These are phyloP conservation scores for Dolichomitus sp. DNA, from an alignment of 2,888 invertebrate species.

Conservation along the genomic window DNA sequence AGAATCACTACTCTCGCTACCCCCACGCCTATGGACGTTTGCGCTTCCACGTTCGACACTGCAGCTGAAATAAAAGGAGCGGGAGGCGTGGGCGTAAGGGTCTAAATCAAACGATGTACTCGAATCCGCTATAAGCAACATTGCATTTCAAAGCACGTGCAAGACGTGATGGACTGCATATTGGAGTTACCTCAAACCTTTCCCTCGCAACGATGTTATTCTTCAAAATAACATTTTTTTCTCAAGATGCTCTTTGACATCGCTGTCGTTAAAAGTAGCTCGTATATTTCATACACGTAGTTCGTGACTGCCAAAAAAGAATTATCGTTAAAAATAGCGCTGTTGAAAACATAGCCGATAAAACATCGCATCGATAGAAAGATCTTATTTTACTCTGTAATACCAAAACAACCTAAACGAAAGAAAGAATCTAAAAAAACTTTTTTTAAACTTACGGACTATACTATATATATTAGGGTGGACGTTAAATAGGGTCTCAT, in stretches of 20 bases:
- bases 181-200: not conserved
- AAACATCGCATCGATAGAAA: too few relatives aligned
- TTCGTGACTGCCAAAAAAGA: too few relatives aligned
- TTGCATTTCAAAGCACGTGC: conserved; percentile 12
- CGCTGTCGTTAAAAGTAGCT: too few relatives aligned
- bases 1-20: conserved; percentile 78
- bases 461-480: too few relatives aligned
- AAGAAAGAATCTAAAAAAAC: too few relatives aligned
- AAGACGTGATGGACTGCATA: not conserved
- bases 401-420: too few relatives aligned
- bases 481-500: too few relatives aligned
- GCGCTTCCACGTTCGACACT: conserved; percentile 81
- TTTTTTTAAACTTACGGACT: too few relatives aligned
- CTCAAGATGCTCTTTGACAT: not conserved
- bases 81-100: conserved; percentile 77
- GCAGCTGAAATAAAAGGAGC: conserved; percentile 78
- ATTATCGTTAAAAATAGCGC: too few relatives aligned
- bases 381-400: too few relatives aligned
- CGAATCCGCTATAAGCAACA: not conserved
- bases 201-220: not conserved
- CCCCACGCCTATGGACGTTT: conserved; percentile 82
- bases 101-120: conserved; percentile 67
- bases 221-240: not conserved
- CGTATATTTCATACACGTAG: too few relatives aligned
- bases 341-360: too few relatives aligned